Evolutionary conservation across 2,113 vertebrate species (phyloP), one percentile per base, ranked within the genome.

Genomic region (Psophia crepitans): DNA sequence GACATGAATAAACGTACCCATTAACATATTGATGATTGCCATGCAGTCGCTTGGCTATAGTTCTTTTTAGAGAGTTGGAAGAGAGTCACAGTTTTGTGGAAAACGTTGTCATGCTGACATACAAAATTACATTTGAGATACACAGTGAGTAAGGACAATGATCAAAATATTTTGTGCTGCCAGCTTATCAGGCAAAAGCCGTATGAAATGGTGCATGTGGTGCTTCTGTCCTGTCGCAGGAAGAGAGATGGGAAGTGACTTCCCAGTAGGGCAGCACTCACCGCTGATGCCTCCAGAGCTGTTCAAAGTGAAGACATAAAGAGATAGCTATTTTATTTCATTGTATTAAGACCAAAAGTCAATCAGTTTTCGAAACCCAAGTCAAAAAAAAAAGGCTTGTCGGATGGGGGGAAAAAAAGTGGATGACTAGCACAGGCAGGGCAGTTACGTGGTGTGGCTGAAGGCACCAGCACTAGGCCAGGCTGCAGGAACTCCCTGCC

Each of bases 391-490:
- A 61, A 41, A 15, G 8, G 5, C 11, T 69, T 1, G 1, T 83
- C 27, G 48, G 32, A 41, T n/a, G 24, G 33, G 46, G 21, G 28
- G 23, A 46, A n/a, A 30, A 43, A 7, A 37, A 2, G 13, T 30
- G 6, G n/a, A 35, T 5, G 8, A 27, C 6, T 15, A 63, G 46
- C 1, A 0, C 23, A 33, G 41, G 24, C 60, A 70, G 46, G 44
- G 37, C 0, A 2, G 9, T 46, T 71, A 27, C 8, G 2, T 3
- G 7, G n/a, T 51, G 44, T 48, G 83, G 81, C 17, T 1, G 2
- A 80, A 93, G n/a, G 39, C 43, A 44, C 21, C 0, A 2, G 27
- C 3, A 1, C 33, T 30, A 33, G 20, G 60, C 23, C 1, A 5
- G 37, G 32, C n/a, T 46, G 37, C 23, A 23, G 75, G 10, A 89